phyloP scores from a whole-genome alignment of 2,797 vertebrate species.

The Typhlichthys eigenmanni region DNA sequence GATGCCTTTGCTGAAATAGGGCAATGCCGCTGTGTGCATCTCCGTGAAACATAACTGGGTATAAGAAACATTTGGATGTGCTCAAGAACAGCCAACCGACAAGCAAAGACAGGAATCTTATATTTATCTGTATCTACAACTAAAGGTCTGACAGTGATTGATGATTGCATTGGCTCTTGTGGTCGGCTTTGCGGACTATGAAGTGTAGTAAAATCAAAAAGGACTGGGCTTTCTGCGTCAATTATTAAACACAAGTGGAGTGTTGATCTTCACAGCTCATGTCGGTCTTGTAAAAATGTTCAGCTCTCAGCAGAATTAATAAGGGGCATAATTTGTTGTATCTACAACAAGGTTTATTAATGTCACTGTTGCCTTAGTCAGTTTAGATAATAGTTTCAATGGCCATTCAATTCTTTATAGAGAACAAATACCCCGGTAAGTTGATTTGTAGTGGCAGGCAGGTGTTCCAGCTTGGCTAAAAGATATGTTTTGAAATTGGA shows the following conservation, averaged over 20 bases:
- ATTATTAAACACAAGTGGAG: constrained; percentile 23
- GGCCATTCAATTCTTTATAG: neutral
- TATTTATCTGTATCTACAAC: constrained; percentile 7
- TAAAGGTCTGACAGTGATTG: constrained; percentile 13
- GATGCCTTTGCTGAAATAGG: neutral
- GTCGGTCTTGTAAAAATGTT: constrained; percentile 31
- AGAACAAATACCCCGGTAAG: neutral
- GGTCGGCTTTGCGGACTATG: constrained; percentile 17
- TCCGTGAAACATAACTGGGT: neutral
- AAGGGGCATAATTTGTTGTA: constrained; percentile 20
- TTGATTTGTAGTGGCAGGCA: neutral
- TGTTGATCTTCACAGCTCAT: constrained; percentile 1
- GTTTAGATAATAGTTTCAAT: constrained; percentile 24
- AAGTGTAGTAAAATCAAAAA: constrained; percentile 7
- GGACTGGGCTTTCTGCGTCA: constrained; percentile 6
- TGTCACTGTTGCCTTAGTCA: constrained; percentile 24
- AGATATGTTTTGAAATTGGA: neutral
- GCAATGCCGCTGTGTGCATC: neutral
- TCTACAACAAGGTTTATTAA: constrained; percentile 13
- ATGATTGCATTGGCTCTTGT: neutral
- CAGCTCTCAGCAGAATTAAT: constrained; percentile 12
- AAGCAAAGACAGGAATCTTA: neutral
- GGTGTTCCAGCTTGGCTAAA: neutral
- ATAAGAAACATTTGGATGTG: neutral
- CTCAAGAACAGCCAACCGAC: neutral